Conservation (phyloP, 2,888 invertebrate species). For the Andrena hattorfiana region DNA sequence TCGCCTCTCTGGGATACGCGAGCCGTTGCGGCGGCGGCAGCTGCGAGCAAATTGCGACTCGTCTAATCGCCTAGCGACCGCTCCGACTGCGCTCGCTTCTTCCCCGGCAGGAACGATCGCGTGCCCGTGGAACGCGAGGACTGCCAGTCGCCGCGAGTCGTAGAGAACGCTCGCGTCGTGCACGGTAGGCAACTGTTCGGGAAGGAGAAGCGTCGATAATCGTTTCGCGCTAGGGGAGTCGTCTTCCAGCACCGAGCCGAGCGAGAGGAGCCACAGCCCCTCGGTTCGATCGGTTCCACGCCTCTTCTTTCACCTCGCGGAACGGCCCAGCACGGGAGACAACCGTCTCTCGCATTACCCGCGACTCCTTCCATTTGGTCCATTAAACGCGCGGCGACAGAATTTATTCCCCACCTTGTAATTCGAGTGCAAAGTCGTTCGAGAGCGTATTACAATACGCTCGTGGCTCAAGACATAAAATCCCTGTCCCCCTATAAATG, state of each 20-base stretch:
- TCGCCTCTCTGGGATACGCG: constrained; percentile 33
- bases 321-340: not conserved
- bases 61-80: constrained; percentile 39
- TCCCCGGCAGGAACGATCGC: not conserved
- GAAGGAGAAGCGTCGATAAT: not conserved
- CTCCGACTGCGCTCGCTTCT: not conserved
- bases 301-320: not conserved
- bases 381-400: constrained; percentile 36
- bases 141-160: not conserved
- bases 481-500: constrained; percentile 14
- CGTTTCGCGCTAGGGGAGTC: not conserved
- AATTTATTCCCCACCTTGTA: constrained; percentile 34
- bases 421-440: constrained; percentile 29
- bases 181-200: not conserved
- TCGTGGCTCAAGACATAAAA: constrained; percentile 15
- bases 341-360: constrained; percentile 33
- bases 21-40: constrained; percentile 54
- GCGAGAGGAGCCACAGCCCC: too few species aligned
- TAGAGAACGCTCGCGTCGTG: too few species aligned
- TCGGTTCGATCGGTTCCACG: constrained; percentile 17
- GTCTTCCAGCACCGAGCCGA: not conserved
- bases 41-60: constrained; percentile 47
- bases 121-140: not conserved
- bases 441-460: constrained; percentile 15
- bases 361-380: constrained; percentile 44